These are phyloP conservation scores for Hybognathus amarus DNA, from an alignment of 2,797 vertebrate genomes.

Conservation along the genomic window DNA sequence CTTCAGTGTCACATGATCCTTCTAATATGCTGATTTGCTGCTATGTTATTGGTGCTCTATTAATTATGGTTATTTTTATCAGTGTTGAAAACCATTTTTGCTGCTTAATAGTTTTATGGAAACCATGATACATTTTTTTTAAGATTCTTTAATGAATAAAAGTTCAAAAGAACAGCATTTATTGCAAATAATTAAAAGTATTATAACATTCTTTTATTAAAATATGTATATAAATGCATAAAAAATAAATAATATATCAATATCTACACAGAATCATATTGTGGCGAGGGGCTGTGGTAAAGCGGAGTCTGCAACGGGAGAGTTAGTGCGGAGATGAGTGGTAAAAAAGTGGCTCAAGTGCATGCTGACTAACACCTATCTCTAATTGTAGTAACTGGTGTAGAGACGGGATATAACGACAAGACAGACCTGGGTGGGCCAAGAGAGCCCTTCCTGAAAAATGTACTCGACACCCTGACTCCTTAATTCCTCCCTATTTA, in stretches of 20 bases:
- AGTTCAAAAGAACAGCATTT: not conserved
- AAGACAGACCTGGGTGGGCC: not conserved
- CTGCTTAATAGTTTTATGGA: not conserved
- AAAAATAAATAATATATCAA: not conserved
- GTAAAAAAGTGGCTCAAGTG: not conserved
- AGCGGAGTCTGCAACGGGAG: not conserved
- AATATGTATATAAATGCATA: not conserved
- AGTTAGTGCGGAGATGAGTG: not conserved
- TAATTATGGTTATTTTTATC: no score
- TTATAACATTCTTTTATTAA: not conserved
- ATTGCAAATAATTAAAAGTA: not conserved
- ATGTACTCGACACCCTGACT: not conserved
- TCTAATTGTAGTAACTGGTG: not conserved
- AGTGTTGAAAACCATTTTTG: not conserved
- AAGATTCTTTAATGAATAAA: not conserved
- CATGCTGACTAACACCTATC: not conserved
- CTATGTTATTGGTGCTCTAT: no score
- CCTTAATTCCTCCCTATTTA: not conserved
- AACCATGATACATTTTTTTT: not conserved
- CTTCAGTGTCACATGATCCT: not conserved
- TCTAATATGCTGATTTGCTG: not conserved
- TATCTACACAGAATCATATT: not conserved
- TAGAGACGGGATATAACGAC: not conserved
- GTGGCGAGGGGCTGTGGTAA: not conserved
- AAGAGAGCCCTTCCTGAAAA: no score